Base-by-base conservation (phyloP, 1,140 invertebrate genomes). In the Mycetomoellerius zeteki region DNA sequence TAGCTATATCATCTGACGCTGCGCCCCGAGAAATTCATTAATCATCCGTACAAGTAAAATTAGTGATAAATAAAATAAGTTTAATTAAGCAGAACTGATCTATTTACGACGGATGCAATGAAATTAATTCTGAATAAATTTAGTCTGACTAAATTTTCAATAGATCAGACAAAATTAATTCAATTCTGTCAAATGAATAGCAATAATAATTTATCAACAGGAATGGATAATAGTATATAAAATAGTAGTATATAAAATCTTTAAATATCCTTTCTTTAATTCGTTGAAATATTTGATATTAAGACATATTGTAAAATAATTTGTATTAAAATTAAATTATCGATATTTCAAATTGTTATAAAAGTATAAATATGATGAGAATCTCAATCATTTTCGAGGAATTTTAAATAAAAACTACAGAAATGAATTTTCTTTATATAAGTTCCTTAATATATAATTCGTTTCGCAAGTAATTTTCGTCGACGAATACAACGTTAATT, bases 131-230 rank as follows among this genome's bases (percentile, higher is more conserved):
- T 64, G 19, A 6, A 65, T 50, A 56, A 43, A 43, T 43, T 43
- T 65, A 30, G 65, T 8, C 19, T 21, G 37, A 24, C 21, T 14
- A 33, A 54, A 64, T 50, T 64, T 47, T 77, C 56, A 19, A 64
- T 14, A 8, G 43, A 65, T 54, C 2, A 33, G 3, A 7, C 33
- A 37, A 37, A 37, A 37, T 37, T 7, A 47, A 78, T 78, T 50
- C 24, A 3, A 33, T 21, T 65, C 27, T 50, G 27, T 78, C 43
- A 14, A 50, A 71, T 71, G n/a, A 82, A 56, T n/a, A 27, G n/a
- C 14, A 43, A 43, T 27, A 71, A 82, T 82, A 72, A 82, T 82
- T 72, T 71, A 54, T 80, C 62, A 47, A 37, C 0, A 10, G 12
- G 10, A 33, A 37, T 7, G n/a, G 14, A 30, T 30, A 80, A 60